These are phyloP conservation scores for Anabacerthia variegaticeps DNA, from an alignment of 2,797 vertebrate species.

Conservation along the genomic window DNA sequence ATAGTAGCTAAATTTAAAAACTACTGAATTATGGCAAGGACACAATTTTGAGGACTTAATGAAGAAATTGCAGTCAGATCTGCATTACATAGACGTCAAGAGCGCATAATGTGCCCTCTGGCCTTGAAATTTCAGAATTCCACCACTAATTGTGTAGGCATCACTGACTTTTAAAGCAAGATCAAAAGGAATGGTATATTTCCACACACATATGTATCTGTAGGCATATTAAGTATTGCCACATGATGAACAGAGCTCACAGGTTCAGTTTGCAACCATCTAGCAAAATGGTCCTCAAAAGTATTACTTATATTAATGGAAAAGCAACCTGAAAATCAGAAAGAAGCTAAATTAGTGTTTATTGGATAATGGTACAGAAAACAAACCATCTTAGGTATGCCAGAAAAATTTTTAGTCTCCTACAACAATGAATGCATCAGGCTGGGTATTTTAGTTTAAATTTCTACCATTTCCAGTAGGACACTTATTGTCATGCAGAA, in stretches of 20 bases:
- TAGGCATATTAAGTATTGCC: not conserved
- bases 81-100: not conserved
- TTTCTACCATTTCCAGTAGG: not conserved
- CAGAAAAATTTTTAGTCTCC: not conserved
- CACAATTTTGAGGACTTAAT: not conserved
- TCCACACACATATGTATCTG: not conserved
- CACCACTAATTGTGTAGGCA: not conserved
- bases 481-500: not conserved
- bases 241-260: not conserved
- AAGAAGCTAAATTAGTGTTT: not conserved
- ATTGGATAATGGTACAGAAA: not conserved
- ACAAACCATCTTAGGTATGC: not conserved
- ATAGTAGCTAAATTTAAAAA: not conserved
- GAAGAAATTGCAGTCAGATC: not conserved
- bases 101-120: not conserved
- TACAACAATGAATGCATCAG: not conserved
- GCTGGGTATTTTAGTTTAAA: not conserved
- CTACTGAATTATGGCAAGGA: not conserved
- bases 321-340: not conserved
- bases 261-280: not conserved
- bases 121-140: not conserved
- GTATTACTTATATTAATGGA: not conserved
- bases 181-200: not conserved
- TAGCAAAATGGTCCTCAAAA: not conserved
- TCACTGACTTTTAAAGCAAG: not conserved